phyloP scores from a whole-genome alignment of 2,113 vertebrate species.

The Gallinago undulata region DNA sequence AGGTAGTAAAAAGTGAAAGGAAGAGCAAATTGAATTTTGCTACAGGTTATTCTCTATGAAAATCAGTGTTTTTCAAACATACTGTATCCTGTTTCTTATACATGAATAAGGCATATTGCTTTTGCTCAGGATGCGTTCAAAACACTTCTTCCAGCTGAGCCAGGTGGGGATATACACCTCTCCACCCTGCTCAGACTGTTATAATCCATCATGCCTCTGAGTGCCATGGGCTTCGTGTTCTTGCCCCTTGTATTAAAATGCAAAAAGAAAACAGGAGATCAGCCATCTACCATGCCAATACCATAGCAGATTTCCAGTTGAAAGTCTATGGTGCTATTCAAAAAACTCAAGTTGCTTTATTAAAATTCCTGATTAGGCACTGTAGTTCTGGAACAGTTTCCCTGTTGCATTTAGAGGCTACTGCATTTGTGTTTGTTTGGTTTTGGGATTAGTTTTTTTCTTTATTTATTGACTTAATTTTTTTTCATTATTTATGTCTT shows the following conservation, averaged over 20 bases:
- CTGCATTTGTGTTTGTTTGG: neutral
- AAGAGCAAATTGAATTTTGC: constrained; percentile 46
- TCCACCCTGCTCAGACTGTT: neutral
- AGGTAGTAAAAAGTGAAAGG: constrained; percentile 17
- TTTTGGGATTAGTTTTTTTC: neutral
- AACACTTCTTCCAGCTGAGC: neutral
- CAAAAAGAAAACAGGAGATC: neutral
- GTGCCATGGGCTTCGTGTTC: neutral
- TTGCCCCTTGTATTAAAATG: neutral
- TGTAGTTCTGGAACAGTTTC: neutral
- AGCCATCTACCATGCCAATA: neutral
- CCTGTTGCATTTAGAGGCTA: neutral
- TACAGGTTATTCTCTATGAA: constrained; percentile 12
- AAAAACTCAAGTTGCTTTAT: neutral
- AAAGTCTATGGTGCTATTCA: neutral
- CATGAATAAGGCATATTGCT: neutral
- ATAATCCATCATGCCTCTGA: neutral
- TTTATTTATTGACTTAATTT: neutral
- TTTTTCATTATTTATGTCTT: neutral
- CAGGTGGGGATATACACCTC: neutral
- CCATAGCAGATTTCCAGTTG: neutral
- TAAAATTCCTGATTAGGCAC: neutral
- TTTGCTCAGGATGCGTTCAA: neutral
- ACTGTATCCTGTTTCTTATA: neutral
- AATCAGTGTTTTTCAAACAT: neutral